A percentile compares a stretch with the other conserved stretches of the same genome.
Evolutionary conservation across 2,888 invertebrate genomes (phyloP).

Genomic region (Drosophila siamana): DNA sequence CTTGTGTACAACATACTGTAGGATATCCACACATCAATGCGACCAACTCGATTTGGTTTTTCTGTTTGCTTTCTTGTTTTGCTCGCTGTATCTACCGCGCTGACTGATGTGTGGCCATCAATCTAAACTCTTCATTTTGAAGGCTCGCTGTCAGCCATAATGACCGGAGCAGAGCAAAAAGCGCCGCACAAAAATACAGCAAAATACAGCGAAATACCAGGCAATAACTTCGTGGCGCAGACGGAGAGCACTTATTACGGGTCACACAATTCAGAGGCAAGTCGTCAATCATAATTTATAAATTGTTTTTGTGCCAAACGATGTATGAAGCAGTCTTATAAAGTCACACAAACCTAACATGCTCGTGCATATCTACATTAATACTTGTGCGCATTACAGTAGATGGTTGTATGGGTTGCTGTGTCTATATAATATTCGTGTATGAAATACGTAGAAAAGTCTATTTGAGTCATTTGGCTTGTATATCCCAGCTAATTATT

Average conservation of each 20-base stretch:
- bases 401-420: too few relatives aligned
- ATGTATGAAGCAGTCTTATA: constrained; percentile 27
- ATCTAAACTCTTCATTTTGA: constrained; percentile 81
- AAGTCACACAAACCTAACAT: constrained; percentile 14
- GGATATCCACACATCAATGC: constrained; percentile 27
- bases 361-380: constrained; percentile 3
- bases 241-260: constrained; percentile 57
- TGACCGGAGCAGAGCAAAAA: constrained; percentile 74
- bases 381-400: not conserved
- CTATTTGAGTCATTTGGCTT: constrained; percentile 54
- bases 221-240: constrained; percentile 31
- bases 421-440: not conserved
- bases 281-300: constrained; percentile 79
- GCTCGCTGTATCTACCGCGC: constrained; percentile 38
- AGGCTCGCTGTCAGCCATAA: constrained; percentile 79
- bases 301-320: constrained; percentile 58
- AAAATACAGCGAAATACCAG: constrained; percentile 53
- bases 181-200: constrained; percentile 45
- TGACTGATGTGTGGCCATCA: constrained; percentile 80
- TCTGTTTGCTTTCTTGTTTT: constrained; percentile 27
- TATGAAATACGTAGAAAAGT: constrained; percentile 13
- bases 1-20: not conserved
- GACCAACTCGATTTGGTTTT: not conserved
- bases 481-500: constrained; percentile 71
- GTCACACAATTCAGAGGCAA: constrained; percentile 71